Evolutionary conservation across 2,113 vertebrate species (phyloP).

Genomic region (Aramus guarauna): DNA sequence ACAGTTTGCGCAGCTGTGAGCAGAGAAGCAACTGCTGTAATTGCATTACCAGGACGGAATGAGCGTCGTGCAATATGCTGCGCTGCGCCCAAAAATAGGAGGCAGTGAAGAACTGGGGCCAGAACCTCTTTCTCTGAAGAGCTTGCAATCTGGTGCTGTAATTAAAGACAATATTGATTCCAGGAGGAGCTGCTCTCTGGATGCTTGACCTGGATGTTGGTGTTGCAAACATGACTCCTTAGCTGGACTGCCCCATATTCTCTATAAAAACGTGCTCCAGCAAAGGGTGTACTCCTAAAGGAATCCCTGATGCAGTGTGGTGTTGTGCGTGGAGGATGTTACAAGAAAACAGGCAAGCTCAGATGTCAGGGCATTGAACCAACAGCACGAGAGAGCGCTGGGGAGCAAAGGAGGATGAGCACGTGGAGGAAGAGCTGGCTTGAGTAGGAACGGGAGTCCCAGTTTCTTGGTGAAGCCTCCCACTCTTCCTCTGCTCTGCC

Average conservation of each 20-base stretch:
- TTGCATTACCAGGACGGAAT: not conserved
- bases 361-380: not conserved
- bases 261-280: not conserved
- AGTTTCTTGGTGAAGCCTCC: not conserved
- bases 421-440: not conserved
- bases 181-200: not conserved
- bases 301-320: not conserved
- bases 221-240: not conserved
- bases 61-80: accelerated
- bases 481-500: not conserved
- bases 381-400: not conserved
- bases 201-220: not conserved
- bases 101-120: not conserved
- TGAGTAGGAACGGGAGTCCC: not conserved
- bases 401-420: not conserved
- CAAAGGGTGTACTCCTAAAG: not conserved
- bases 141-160: not conserved
- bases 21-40: not conserved
- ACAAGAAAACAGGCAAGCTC: not conserved
- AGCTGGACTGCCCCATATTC: not conserved
- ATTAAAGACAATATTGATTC: not conserved
- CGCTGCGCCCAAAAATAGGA: not conserved
- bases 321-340: not conserved
- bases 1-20: not conserved
- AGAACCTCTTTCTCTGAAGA: not conserved